Evolutionary conservation across 2,888 invertebrate species (phyloP).

Genomic region (Unio delphinus): DNA sequence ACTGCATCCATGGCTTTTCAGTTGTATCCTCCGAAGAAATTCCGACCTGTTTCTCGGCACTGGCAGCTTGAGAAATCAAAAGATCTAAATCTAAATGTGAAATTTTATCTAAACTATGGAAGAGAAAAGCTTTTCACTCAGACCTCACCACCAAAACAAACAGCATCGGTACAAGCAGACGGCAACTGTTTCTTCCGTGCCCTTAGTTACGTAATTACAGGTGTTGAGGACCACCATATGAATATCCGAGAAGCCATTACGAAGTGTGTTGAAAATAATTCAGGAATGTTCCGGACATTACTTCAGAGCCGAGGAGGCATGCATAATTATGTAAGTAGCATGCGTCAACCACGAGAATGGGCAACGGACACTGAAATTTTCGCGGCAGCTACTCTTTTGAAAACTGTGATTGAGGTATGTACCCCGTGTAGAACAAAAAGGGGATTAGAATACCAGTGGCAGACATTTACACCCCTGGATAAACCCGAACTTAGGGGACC

Average conservation of each 20-base stretch:
- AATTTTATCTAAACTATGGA: slow-evolving; percentile 35
- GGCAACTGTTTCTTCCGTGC: slow-evolving; percentile 54
- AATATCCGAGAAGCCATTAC: slow-evolving; percentile 37
- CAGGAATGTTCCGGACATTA: slow-evolving; percentile 45
- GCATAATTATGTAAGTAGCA: slow-evolving; percentile 41
- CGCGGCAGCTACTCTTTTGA: slow-evolving; percentile 43
- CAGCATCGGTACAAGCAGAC: slow-evolving; percentile 33
- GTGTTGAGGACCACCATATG: slow-evolving; percentile 43
- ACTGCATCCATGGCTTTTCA: too few relatives aligned
- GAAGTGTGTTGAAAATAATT: slow-evolving; percentile 38
- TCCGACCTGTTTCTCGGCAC: slow-evolving; percentile 27
- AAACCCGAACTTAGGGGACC: slow-evolving; percentile 30
- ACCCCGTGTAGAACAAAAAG: slow-evolving; percentile 20
- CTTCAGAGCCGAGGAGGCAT: slow-evolving; percentile 48
- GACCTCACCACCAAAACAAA: slow-evolving; percentile 31
- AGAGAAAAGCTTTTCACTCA: slow-evolving; percentile 29
- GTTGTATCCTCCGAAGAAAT: slow-evolving; percentile 13
- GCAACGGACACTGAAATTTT: slow-evolving; percentile 50
- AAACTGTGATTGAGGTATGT: slow-evolving; percentile 43
- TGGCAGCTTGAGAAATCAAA: slow-evolving; percentile 38
- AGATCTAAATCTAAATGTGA: slow-evolving; percentile 23
- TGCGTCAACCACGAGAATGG: slow-evolving; percentile 45
- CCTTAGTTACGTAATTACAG: slow-evolving; percentile 39
- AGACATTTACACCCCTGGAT: slow-evolving; percentile 45
- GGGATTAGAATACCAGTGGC: slow-evolving; percentile 41